Conservation (phyloP, 2,888 invertebrate genomes). For the Phyto melanocephala region DNA sequence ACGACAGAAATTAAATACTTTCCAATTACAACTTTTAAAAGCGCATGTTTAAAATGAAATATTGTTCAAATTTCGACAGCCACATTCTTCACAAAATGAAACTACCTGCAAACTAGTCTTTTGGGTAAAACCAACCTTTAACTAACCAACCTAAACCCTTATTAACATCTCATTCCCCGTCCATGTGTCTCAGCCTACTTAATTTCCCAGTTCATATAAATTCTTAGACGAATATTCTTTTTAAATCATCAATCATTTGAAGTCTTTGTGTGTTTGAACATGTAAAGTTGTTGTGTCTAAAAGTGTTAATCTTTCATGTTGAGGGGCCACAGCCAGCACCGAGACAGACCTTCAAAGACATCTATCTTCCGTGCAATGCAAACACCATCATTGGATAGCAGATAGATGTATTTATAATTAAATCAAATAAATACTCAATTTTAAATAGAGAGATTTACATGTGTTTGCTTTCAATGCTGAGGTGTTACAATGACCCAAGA, state of each 20-base stretch:
- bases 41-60: neutral
- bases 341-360: neutral
- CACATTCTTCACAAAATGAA: neutral
- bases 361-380: neutral
- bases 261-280: neutral
- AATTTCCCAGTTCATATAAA: conserved; percentile 19
- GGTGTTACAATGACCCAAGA: conserved; percentile 34
- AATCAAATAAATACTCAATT: conserved; percentile 2
- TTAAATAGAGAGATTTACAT: conserved; percentile 40
- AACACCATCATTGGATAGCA: neutral
- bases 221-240: neutral
- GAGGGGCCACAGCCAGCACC: neutral
- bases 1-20: neutral
- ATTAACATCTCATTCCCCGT: neutral
- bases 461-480: conserved; percentile 30
- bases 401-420: conserved; percentile 38
- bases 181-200: neutral
- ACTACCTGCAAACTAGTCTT: conserved; percentile 15
- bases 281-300: conserved; percentile 52
- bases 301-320: conserved; percentile 52
- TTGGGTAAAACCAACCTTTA: neutral
- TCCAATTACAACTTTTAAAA: neutral
- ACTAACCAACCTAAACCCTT: neutral
- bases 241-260: conserved; percentile 53
- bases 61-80: neutral